phyloP scores from a whole-genome alignment of 2,888 invertebrate genomes.

The Chrysodeixis includens region DNA sequence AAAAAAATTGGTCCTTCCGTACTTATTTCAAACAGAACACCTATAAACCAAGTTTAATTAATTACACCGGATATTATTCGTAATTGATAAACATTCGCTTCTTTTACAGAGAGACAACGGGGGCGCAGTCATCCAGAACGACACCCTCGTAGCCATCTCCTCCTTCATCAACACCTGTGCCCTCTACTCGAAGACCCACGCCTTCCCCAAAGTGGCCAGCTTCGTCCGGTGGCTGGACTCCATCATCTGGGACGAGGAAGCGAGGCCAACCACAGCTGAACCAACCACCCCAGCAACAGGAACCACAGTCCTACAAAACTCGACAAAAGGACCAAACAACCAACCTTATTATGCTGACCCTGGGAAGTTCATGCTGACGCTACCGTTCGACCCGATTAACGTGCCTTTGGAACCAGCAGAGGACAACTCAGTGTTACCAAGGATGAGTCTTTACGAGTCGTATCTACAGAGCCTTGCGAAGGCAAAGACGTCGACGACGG shows the following conservation, averaged over 20 bases:
- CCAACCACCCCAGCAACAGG: conserved; percentile 37
- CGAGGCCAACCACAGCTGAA: conserved; percentile 66
- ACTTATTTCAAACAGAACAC: too few relatives aligned
- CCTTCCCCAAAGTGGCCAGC: conserved; percentile 79
- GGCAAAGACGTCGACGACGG: conserved; percentile 72
- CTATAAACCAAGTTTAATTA: too few relatives aligned
- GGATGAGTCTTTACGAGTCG: conserved; percentile 83
- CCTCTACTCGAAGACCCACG: conserved; percentile 79
- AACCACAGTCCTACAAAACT: conserved; percentile 48
- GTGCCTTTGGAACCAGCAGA: conserved; percentile 81
- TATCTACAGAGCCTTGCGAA: conserved; percentile 76
- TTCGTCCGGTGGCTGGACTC: conserved; percentile 80
- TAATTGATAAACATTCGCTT: conserved; percentile 21
- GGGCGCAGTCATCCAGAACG: conserved; percentile 83
- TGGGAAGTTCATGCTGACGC: conserved; percentile 74
- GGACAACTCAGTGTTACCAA: conserved; percentile 81
- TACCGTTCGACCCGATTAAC: conserved; percentile 82
- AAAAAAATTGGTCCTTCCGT: background rate
- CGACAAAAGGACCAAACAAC: conserved; percentile 54
- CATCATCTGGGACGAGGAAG: conserved; percentile 83
- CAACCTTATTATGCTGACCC: conserved; percentile 66
- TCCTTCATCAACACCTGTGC: conserved; percentile 80
- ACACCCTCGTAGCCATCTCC: conserved; percentile 77
- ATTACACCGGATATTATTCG: background rate
- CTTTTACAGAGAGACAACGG: conserved; percentile 82